Percentiles rank a stretch among this genome's conserved stretches.
Conservation (phyloP, 2,797 vertebrate species). For the Bovichtus diacanthus region DNA sequence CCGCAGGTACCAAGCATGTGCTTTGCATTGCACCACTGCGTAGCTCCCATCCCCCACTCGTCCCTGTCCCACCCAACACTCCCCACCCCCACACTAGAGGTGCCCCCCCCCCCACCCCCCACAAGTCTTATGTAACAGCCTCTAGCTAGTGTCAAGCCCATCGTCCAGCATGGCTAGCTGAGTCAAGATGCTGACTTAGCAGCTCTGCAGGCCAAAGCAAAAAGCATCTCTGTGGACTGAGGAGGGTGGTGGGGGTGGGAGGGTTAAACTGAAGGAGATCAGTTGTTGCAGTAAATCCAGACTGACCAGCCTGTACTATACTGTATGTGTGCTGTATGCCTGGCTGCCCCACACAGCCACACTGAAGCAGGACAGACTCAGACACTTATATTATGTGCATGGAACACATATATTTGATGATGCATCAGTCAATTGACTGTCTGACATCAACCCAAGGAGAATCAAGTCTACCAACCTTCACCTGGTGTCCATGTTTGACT, state of each 20-base stretch:
- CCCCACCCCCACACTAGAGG: constrained; percentile 4
- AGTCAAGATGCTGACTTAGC: constrained; percentile 65
- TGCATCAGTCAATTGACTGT: background rate
- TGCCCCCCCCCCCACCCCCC: background rate
- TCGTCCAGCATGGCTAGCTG: constrained; percentile 12
- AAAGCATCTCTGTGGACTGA: constrained; percentile 23
- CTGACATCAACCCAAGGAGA: background rate
- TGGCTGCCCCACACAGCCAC: background rate
- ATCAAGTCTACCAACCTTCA: background rate
- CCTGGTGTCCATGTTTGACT: background rate
- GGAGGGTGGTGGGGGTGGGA: background rate
- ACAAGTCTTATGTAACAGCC: constrained; percentile 62
- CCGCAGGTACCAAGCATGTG: constrained; percentile 47
- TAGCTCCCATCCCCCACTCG: constrained; percentile 47
- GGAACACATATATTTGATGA: background rate
- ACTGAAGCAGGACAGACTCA: constrained; percentile 7
- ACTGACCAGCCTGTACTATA: background rate
- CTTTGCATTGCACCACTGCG: constrained; percentile 60
- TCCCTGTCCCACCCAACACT: constrained; percentile 21
- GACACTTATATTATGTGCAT: background rate
- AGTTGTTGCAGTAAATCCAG: constrained; percentile 26
- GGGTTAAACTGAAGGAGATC: constrained; percentile 25
- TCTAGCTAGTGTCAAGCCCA: constrained; percentile 18
- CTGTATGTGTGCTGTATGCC: background rate
- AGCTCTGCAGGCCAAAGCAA: constrained; percentile 32